Base-by-base conservation (phyloP, 2,888 invertebrate species). In the Lathronympha strigana region DNA sequence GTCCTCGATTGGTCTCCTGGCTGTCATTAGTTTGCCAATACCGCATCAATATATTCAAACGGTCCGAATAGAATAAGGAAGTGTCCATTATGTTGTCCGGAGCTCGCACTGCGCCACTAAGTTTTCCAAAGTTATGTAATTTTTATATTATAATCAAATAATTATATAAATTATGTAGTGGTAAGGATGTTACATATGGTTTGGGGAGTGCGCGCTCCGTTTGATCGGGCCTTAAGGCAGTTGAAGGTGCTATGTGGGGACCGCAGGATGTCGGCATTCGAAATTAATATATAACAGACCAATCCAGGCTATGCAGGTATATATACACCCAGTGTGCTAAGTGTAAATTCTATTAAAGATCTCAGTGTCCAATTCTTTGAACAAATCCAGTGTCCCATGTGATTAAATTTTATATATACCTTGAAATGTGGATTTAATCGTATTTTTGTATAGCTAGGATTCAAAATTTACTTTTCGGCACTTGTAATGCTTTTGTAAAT, bases 401-500 rank as follows among this genome's bases (percentile, higher is more conserved):
- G 87, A 87, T 88, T 84, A 79, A 80, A 84, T 76, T 78, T 76
- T 76, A 76, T 82, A 79, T 78, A 80, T 77, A 78, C 31, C 78
- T 74, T 71, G 77, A 77, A 82, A 85, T 80, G 82, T 85, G 85
- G 81, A 83, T 84, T 84, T 84, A 82, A 86, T 81, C 78, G 79
- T 87, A 87, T 88, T 86, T 88, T 87, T 87, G 87, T 84, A 85
- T 90, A 90, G 86, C 80, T 90, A 90, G 86, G 82, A 87, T 88
- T 87, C 79, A 80, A 77, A 81, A 82, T 74, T 78, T 84, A 84
- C 79, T 80, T 86, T 87, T 87, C 80, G 81, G 80, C 86, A 82
- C 84, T 85, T 86, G 84, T 85, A 86, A 84, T 86, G 86, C 88
- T 90, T 88, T 90, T 92, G 91, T 92, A 92, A 88, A 92, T 92